These are phyloP conservation scores for Neuroscelio doddi DNA, from an alignment of 2,888 invertebrate species.

Conservation along the genomic window DNA sequence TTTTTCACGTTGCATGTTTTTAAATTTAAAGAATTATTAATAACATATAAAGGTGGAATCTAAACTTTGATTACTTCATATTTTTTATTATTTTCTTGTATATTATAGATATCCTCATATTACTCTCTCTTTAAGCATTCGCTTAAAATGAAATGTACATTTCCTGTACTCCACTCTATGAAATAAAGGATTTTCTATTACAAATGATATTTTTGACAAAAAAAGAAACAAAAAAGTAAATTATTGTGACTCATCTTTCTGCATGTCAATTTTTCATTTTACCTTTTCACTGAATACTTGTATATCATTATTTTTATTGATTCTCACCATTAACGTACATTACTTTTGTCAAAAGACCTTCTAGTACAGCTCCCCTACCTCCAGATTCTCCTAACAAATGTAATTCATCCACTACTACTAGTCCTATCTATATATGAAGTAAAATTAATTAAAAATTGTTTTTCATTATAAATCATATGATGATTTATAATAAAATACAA, in stretches of 20 bases:
- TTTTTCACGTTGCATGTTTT: too few species aligned
- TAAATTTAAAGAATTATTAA: too few species aligned
- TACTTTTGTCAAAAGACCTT: constrained; percentile 87
- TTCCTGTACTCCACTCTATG: too few species aligned
- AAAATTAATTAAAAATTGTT: constrained; percentile 1
- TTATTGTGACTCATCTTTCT: not conserved
- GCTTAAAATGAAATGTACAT: too few species aligned
- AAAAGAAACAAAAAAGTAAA: constrained; percentile 1
- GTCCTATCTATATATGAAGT: constrained; percentile 58
- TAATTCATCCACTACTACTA: constrained; percentile 88
- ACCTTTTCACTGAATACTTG: too few species aligned
- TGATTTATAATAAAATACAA: not conserved
- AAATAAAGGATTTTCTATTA: too few species aligned
- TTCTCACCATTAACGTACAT: constrained; percentile 79
- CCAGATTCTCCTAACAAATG: constrained; percentile 92
- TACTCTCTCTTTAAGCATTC: too few species aligned
- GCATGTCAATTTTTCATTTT: too few species aligned
- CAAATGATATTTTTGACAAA: not conserved
- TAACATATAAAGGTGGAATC: too few species aligned
- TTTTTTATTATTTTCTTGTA: too few species aligned
- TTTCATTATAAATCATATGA: not conserved
- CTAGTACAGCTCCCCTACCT: constrained; percentile 88
- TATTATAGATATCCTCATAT: too few species aligned
- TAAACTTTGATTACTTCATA: too few species aligned
- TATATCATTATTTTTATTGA: not conserved